phyloP scores from a whole-genome alignment of 92 coral and sea anemone genomes.

The Micromussa lordhowensis region DNA sequence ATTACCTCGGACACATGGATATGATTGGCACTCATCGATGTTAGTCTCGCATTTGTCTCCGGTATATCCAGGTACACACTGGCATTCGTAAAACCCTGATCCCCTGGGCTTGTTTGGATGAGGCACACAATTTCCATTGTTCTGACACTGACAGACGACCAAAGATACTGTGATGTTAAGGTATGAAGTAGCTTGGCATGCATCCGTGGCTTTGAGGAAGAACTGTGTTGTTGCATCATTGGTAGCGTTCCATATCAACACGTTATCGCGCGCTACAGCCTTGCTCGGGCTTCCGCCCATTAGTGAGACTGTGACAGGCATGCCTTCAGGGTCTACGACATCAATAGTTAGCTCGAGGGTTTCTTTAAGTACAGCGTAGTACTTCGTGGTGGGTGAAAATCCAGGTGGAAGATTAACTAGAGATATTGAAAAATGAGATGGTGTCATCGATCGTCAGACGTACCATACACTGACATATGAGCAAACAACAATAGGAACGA shows the following conservation, averaged over 20 bases:
- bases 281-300: background rate
- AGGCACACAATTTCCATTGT: slow-evolving; percentile 63
- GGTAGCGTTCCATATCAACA: background rate
- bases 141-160: slow-evolving; percentile 55
- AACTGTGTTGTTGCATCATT: background rate
- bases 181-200: slow-evolving; percentile 42
- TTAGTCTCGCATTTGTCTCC: slow-evolving; percentile 62
- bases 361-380: slow-evolving; percentile 54
- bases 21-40: slow-evolving; percentile 62
- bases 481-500: too few species aligned
- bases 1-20: slow-evolving; percentile 57
- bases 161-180: slow-evolving; percentile 48
- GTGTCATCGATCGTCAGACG: background rate
- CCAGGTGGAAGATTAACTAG: slow-evolving; percentile 57
- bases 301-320: slow-evolving; percentile 23
- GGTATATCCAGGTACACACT: slow-evolving; percentile 55
- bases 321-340: slow-evolving; percentile 65
- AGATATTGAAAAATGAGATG: background rate
- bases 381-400: slow-evolving; percentile 33
- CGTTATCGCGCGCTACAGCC: background rate
- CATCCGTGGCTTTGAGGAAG: slow-evolving; percentile 7
- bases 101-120: slow-evolving; percentile 50
- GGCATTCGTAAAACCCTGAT: slow-evolving; percentile 56
- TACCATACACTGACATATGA: too few species aligned
- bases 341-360: slow-evolving; percentile 39